Evolutionary conservation across 2,888 invertebrate species (phyloP), one percentile per base, ranked within the genome.

Genomic region (Cosmia pyralina): DNA sequence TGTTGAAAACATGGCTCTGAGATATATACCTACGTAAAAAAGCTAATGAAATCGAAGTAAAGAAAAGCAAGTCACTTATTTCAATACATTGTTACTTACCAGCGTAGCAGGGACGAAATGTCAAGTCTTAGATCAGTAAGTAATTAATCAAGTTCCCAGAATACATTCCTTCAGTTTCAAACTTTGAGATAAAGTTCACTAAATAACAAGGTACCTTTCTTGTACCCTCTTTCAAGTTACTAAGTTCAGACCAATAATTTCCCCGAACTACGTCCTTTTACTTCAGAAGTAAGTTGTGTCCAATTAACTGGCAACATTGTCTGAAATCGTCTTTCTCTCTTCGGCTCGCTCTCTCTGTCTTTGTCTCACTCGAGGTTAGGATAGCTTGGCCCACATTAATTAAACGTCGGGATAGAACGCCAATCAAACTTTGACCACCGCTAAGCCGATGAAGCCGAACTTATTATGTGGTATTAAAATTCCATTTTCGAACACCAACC

Each of bases 391-490:
- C 90, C 91, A 93, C 94, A 95, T 95, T 95, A 95, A 96, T 96
- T 95, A 95, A 93, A 94, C 92, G 92, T 91, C 90, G 93, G 93
- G 93, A 93, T 94, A 94, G 93, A 92, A 93, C 93, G 94, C 95
- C 95, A 95, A 96, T 96, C 95, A 96, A 95, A 96, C 93, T 95
- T 94, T 95, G 95, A 95, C 94, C 95, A 92, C 92, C 89, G 90
- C 92, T 95, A 95, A 95, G 93, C 94, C 93, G 93, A 92, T 93
- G 92, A 93, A 94, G 93, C 94, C 92, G 88, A 92, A 95, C 94
- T 94, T 94, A 95, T 95, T 95, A 95, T 94, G 93, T 93, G 92
- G 94, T 92, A 95, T 95, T 95, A 95, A 95, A 96, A 94, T 94
- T 94, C 93, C 90, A 95, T 95, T 95, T 94, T 92, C 93, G 87